These are phyloP conservation scores for Cervus canadensis DNA, from an alignment of 2,113 vertebrate genomes.

Conservation along the genomic window DNA sequence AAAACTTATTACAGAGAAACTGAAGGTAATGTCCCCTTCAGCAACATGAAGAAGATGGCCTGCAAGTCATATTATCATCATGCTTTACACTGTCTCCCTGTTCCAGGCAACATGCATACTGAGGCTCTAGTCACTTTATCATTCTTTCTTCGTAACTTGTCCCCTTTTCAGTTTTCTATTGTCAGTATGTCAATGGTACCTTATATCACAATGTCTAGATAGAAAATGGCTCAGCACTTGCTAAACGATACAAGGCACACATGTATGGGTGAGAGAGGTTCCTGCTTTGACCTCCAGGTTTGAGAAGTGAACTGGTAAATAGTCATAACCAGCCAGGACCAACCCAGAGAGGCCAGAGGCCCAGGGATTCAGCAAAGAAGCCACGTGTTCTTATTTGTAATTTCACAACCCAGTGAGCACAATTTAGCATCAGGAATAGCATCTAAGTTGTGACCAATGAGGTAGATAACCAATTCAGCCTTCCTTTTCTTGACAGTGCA, in stretches of 20 bases:
- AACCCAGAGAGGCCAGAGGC: neutral
- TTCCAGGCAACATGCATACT: neutral
- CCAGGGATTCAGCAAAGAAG: neutral
- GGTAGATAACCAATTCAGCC: neutral
- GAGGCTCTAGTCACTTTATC: neutral
- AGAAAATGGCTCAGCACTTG: neutral
- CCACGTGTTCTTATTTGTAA: neutral
- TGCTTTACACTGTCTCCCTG: neutral
- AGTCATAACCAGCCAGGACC: neutral
- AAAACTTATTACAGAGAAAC: neutral
- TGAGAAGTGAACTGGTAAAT: neutral
- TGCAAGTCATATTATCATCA: neutral
- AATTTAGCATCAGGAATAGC: neutral
- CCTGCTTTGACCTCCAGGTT: neutral
- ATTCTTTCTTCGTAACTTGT: neutral
- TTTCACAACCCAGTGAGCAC: neutral
- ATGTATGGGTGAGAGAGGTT: neutral
- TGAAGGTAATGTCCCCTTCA: neutral
- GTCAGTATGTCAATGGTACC: neutral
- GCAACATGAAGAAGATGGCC: neutral
- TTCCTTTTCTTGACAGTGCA: neutral
- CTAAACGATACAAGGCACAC: neutral
- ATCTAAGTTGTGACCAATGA: neutral
- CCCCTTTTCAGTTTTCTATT: neutral
- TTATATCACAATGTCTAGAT: neutral